These are phyloP conservation scores for Centropyge bicolor DNA, from an alignment of 2,797 vertebrate species.

Conservation along the genomic window DNA sequence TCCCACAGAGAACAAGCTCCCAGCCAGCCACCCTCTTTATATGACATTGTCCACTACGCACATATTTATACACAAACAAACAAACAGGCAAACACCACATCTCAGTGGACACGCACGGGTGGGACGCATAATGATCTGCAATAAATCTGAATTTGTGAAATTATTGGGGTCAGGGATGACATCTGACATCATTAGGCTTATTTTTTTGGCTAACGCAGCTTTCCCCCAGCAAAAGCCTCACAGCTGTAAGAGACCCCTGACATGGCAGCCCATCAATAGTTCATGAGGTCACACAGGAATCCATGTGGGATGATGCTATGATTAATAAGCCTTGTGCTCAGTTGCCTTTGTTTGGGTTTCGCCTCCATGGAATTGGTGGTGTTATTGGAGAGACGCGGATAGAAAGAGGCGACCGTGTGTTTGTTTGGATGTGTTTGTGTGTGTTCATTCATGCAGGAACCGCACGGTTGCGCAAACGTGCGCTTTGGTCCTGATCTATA, in stretches of 20 bases:
- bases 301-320: slow-evolving; percentile 35
- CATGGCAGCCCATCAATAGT: slow-evolving; percentile 50
- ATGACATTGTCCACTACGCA: slow-evolving; percentile 39
- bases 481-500: slow-evolving; percentile 48
- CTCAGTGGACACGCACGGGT: not conserved
- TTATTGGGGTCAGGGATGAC: slow-evolving; percentile 41
- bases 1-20: slow-evolving; percentile 52
- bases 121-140: slow-evolving; percentile 44
- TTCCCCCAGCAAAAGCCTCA: slow-evolving; percentile 1
- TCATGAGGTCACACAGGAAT: slow-evolving; percentile 41
- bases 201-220: slow-evolving; percentile 25
- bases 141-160: slow-evolving; percentile 63
- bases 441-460: slow-evolving; percentile 32
- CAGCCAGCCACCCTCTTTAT: slow-evolving; percentile 52
- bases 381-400: slow-evolving; percentile 35
- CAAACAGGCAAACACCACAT: slow-evolving; percentile 31
- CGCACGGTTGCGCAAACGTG: slow-evolving; percentile 26
- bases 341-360: slow-evolving; percentile 36
- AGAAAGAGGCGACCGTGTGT: slow-evolving; percentile 22
- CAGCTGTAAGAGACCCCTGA: slow-evolving; percentile 31
- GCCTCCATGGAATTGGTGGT: slow-evolving; percentile 32
- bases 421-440: slow-evolving; percentile 18
- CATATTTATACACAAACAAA: slow-evolving; percentile 37
- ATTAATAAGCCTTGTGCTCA: slow-evolving; percentile 40
- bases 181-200: slow-evolving; percentile 45